phyloP scores from a whole-genome alignment of 2,113 vertebrate species.

The Nothoprocta perdicaria region DNA sequence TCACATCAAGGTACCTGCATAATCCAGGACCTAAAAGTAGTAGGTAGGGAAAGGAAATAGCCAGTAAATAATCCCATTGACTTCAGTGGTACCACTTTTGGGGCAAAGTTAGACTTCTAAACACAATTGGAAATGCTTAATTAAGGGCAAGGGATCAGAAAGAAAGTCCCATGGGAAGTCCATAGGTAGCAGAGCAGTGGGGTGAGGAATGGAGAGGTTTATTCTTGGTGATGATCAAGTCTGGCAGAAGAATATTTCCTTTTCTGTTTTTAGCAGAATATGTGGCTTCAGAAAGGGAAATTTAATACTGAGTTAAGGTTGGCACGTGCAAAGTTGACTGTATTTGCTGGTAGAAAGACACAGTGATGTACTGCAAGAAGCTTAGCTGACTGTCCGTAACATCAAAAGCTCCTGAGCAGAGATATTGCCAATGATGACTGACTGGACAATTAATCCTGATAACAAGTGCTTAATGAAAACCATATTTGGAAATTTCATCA shows the following conservation, averaged over 20 bases:
- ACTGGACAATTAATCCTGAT: neutral
- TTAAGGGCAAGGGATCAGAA: neutral
- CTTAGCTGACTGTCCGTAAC: neutral
- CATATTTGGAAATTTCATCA: neutral
- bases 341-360: fast-evolving
- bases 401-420: neutral
- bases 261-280: neutral
- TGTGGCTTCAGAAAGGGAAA: neutral
- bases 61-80: fast-evolving
- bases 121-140: neutral
- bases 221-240: fast-evolving
- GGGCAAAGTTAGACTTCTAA: neutral
- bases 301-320: neutral
- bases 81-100: neutral
- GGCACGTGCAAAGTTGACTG: too few species aligned
- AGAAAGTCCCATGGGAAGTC: neutral
- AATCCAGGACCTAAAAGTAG: too few species aligned
- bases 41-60: neutral
- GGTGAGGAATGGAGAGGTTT: fast-evolving
- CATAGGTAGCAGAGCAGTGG: too few species aligned
- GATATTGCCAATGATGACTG: neutral
- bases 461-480: neutral
- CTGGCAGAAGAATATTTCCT: fast-evolving
- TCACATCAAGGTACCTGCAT: fast-evolving
- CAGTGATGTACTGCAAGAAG: neutral